Evolutionary conservation across 2,113 vertebrate species (phyloP).

Genomic region (Phylloscopus whistleri): DNA sequence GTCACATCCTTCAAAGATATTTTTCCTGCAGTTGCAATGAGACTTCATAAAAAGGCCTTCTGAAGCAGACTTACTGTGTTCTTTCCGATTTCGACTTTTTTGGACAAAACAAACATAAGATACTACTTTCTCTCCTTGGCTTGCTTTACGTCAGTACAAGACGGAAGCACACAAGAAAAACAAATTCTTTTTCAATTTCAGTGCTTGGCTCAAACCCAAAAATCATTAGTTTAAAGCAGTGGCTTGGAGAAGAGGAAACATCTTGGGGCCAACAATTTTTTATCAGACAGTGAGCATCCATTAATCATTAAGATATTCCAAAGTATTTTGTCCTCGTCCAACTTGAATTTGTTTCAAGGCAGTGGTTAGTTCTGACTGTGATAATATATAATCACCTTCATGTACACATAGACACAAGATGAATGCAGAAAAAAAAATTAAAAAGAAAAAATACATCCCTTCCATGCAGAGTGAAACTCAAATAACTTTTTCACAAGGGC

Average conservation of each 20-base stretch:
- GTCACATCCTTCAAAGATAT: background rate
- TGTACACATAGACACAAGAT: background rate
- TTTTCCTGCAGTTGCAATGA: background rate
- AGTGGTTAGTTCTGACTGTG: background rate
- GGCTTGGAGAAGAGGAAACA: conserved; percentile 30
- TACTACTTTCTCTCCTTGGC: background rate
- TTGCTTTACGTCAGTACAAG: conserved; percentile 7
- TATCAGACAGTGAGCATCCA: background rate
- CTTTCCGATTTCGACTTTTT: conserved; percentile 13
- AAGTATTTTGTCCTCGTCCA: background rate
- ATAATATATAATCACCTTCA: background rate
- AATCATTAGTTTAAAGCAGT: conserved; percentile 37
- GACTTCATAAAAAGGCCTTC: background rate
- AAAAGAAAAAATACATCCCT: too few relatives aligned
- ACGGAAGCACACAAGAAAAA: background rate
- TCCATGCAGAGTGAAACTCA: background rate
- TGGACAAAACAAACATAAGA: conserved; percentile 15
- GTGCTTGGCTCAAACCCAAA: conserved; percentile 32
- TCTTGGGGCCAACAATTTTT: conserved; percentile 11
- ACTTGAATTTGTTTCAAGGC: background rate
- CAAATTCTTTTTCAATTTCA: conserved; percentile 29
- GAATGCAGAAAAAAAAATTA: background rate
- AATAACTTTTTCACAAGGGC: background rate
- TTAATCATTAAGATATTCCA: conserved; percentile 2
- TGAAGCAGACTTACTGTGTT: background rate